Percentiles rank a stretch among this genome's conserved stretches.
These are phyloP conservation scores for Petrocephalus zakoni DNA, from an alignment of 2,113 vertebrate genomes.

Conservation along the genomic window DNA sequence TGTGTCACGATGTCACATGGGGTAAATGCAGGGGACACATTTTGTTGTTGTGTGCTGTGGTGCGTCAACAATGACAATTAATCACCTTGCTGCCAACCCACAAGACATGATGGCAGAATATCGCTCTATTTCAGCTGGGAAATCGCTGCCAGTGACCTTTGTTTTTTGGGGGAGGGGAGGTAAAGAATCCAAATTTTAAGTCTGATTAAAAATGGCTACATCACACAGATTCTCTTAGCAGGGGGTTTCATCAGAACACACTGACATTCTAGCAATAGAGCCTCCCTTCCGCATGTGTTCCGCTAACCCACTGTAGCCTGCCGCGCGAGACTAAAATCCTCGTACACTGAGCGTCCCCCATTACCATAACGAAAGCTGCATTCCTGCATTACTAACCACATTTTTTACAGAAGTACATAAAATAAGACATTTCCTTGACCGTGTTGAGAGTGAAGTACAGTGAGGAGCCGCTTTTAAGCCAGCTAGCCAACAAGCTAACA, in stretches of 20 bases:
- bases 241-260: neutral
- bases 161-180: neutral
- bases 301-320: neutral
- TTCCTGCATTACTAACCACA: neutral
- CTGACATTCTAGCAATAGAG: neutral
- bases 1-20: too few species aligned
- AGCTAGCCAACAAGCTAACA: too few species aligned
- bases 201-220: neutral
- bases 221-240: neutral
- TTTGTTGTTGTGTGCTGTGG: too few species aligned
- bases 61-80: too few species aligned
- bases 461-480: neutral
- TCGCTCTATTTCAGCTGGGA: neutral
- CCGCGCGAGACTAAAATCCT: neutral
- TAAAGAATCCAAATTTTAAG: neutral
- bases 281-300: neutral
- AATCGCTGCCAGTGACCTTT: neutral
- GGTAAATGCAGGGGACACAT: too few species aligned
- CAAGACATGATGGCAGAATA: neutral
- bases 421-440: neutral
- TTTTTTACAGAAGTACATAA: neutral
- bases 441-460: neutral
- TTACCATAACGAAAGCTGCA: neutral
- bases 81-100: too few species aligned
- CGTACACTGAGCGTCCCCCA: neutral